Evolutionary conservation across 1,140 invertebrate genomes (phyloP).

Genomic region (Drosophila watanabei): DNA sequence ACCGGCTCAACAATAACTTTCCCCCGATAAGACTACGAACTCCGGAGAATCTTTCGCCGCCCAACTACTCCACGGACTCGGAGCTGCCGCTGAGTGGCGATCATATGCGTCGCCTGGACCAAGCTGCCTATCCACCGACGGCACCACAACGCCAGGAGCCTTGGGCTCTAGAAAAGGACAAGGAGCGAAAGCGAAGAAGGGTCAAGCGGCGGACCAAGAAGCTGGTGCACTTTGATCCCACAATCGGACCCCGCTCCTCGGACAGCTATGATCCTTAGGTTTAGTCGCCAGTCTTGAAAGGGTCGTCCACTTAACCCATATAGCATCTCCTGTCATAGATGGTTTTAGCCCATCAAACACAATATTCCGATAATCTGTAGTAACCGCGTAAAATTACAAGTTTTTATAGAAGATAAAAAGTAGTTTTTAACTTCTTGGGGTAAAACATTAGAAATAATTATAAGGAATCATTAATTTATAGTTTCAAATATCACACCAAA

Average conservation of each 20-base stretch:
- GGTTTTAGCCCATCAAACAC: slow-evolving; percentile 7
- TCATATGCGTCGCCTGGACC: slow-evolving; percentile 43
- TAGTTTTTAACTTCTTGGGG: too few species aligned
- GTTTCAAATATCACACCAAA: neutral
- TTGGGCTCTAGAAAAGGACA: slow-evolving; percentile 17
- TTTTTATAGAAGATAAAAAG: slow-evolving; percentile 12
- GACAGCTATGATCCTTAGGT: neutral
- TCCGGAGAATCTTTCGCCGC: neutral
- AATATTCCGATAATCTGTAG: slow-evolving; percentile 4
- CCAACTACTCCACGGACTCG: slow-evolving; percentile 10
- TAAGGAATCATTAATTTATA: neutral
- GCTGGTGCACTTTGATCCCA: slow-evolving; percentile 18
- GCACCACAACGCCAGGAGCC: slow-evolving; percentile 18
- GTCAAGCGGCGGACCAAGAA: neutral
- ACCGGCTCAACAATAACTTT: neutral
- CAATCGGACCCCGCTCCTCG: slow-evolving; percentile 11
- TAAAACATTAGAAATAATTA: neutral
- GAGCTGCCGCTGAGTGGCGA: slow-evolving; percentile 5
- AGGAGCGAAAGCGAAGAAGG: neutral
- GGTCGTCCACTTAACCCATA: neutral
- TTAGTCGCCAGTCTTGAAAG: neutral
- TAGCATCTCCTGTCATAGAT: neutral
- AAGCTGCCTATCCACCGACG: slow-evolving; percentile 44
- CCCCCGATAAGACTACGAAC: neutral
- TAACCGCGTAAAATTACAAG: slow-evolving; percentile 28